Evolutionary conservation across 2,797 vertebrate genomes (phyloP).

Genomic region (Heteromormyrus szaboi): DNA sequence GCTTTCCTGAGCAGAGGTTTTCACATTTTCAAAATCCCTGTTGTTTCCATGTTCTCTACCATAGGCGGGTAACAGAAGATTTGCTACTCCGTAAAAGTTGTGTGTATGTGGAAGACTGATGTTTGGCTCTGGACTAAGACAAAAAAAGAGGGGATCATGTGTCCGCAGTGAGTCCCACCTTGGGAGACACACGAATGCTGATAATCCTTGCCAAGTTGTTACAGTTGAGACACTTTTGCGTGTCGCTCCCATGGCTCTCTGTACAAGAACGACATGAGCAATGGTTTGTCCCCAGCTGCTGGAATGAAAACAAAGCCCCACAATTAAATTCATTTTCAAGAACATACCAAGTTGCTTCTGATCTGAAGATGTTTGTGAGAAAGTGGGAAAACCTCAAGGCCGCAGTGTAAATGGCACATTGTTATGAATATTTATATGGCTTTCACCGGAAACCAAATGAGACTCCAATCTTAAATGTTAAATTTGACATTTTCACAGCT

Average conservation of each 20-base stretch:
- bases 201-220: background rate
- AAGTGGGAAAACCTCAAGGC: background rate
- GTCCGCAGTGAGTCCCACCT: background rate
- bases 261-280: background rate
- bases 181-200: background rate
- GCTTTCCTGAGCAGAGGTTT: background rate
- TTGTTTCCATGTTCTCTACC: background rate
- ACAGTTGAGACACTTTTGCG: background rate
- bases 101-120: background rate
- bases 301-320: background rate
- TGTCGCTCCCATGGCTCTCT: background rate
- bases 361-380: background rate
- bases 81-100: background rate
- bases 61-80: background rate
- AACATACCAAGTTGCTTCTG: background rate
- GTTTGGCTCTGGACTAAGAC: background rate
- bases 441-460: background rate
- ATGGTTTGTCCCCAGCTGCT: background rate
- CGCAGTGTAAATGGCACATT: background rate
- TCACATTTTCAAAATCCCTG: background rate
- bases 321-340: background rate
- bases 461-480: background rate
- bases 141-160: background rate
- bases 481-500: constrained; percentile 16
- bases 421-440: constrained; percentile 15